A percentile compares a stretch with the other conserved stretches of the same genome.
phyloP scores from a whole-genome alignment of 2,113 vertebrate species.

The Phylloscopus whistleri region DNA sequence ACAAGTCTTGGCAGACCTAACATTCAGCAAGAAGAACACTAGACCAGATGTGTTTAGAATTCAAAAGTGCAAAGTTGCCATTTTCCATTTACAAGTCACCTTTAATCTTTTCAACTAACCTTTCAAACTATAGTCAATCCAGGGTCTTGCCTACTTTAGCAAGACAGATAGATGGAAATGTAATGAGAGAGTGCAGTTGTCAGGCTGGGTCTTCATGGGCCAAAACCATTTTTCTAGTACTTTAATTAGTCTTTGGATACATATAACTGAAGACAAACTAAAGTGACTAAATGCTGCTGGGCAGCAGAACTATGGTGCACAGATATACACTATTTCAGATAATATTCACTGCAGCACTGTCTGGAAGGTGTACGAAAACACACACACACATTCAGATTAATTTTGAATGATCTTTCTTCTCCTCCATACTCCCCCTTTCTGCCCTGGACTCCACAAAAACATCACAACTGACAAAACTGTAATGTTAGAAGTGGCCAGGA shows the following conservation, averaged over 20 bases:
- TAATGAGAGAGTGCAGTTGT: background rate
- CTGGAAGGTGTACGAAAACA: background rate
- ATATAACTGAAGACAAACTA: background rate
- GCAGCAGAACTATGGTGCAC: background rate
- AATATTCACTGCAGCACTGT: background rate
- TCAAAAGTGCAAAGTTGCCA: conserved; percentile 15
- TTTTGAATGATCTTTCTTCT: background rate
- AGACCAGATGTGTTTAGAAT: conserved; percentile 57
- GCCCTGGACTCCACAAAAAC: background rate
- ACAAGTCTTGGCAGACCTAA: conserved; percentile 55
- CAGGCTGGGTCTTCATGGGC: background rate
- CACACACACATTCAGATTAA: background rate
- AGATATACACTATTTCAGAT: background rate
- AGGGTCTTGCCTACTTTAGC: background rate
- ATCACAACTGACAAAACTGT: background rate
- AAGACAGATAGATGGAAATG: background rate
- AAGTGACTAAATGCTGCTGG: background rate
- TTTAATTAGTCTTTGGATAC: background rate
- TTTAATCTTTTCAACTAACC: conserved; percentile 43
- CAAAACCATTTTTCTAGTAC: background rate
- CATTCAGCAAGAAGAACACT: conserved; percentile 35
- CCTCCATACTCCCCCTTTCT: background rate
- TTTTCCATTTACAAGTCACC: conserved; percentile 56
- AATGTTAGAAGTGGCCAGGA: background rate
- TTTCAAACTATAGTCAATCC: background rate